Percentiles rank a stretch among this genome's conserved stretches.
These are phyloP conservation scores for Drosophila suboccidentalis DNA, from an alignment of 2,888 invertebrate species.

Conservation along the genomic window DNA sequence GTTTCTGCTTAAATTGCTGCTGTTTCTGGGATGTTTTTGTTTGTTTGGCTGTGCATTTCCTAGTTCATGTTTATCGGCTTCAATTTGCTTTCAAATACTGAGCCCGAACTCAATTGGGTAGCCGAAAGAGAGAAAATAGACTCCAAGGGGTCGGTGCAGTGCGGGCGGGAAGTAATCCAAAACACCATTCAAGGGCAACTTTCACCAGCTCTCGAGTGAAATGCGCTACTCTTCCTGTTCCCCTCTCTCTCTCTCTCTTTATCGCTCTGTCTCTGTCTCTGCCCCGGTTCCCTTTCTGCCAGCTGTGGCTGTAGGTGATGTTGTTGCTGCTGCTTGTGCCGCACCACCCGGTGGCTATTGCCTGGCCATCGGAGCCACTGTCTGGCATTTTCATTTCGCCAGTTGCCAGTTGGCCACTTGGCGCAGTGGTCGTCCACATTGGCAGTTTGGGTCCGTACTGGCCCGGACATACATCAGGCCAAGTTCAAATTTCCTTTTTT, in stretches of 20 bases:
- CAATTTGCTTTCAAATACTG: slow-evolving; percentile 70
- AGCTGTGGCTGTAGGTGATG: slow-evolving; percentile 10
- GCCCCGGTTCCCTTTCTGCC: neutral
- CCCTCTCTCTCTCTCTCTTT: neutral
- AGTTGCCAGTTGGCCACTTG: slow-evolving; percentile 60
- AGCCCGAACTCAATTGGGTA: slow-evolving; percentile 63
- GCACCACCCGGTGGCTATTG: slow-evolving; percentile 40
- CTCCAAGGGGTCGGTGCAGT: slow-evolving; percentile 5
- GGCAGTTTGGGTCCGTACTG: slow-evolving; percentile 62
- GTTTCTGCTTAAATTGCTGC: slow-evolving; percentile 17
- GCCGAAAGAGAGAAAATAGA: slow-evolving; percentile 37
- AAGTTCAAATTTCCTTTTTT: slow-evolving; percentile 82
- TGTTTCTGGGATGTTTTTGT: slow-evolving; percentile 30
- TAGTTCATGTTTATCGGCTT: slow-evolving; percentile 71
- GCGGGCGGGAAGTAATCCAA: slow-evolving; percentile 58
- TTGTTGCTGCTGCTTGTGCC: slow-evolving; percentile 28
- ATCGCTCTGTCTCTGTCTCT: neutral
- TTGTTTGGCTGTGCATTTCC: neutral
- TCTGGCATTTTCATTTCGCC: slow-evolving; percentile 72
- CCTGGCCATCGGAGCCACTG: slow-evolving; percentile 58
- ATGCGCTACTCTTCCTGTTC: slow-evolving; percentile 44
- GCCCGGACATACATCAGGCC: slow-evolving; percentile 78
- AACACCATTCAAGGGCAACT: slow-evolving; percentile 82
- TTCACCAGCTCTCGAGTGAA: slow-evolving; percentile 75
- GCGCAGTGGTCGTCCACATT: slow-evolving; percentile 73